phyloP scores from a whole-genome alignment of 2,888 invertebrate genomes.

The Ochropleura plecta region DNA sequence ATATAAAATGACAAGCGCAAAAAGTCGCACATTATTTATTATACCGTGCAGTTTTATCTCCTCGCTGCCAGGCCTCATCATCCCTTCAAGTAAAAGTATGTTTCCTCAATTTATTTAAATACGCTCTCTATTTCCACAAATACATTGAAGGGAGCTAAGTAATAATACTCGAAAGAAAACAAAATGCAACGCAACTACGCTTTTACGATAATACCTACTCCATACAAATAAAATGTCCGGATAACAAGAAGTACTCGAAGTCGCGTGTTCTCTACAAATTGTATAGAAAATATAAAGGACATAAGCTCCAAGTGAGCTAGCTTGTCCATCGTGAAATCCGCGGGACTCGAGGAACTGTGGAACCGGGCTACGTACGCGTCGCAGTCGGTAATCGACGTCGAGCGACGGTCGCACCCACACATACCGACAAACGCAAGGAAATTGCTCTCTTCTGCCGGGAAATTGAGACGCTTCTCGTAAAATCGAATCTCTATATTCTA shows the following conservation, averaged over 20 bases:
- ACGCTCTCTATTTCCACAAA: slow-evolving; percentile 7
- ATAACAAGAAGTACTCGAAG: slow-evolving; percentile 55
- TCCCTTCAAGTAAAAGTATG: slow-evolving; percentile 24
- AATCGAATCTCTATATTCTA: slow-evolving; percentile 75
- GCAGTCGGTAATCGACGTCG: slow-evolving; percentile 55
- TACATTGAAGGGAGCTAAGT: slow-evolving; percentile 23
- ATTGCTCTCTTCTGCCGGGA: slow-evolving; percentile 83
- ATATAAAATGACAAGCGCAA: slow-evolving; percentile 21
- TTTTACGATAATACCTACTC: slow-evolving; percentile 51
- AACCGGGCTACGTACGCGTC: slow-evolving; percentile 23
- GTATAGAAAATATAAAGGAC: slow-evolving; percentile 56
- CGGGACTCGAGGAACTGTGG: slow-evolving; percentile 41
- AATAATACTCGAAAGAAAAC: slow-evolving; percentile 34
- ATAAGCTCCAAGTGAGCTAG: slow-evolving; percentile 51
- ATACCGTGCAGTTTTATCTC: slow-evolving; percentile 39
- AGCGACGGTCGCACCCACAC: slow-evolving; percentile 53
- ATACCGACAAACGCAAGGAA: slow-evolving; percentile 84
- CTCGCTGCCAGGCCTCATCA: slow-evolving; percentile 31
- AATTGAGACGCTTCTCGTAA: slow-evolving; percentile 84
- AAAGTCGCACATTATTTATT: slow-evolving; percentile 34
- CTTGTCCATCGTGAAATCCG: slow-evolving; percentile 57
- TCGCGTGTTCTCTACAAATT: slow-evolving; percentile 47
- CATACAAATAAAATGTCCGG: slow-evolving; percentile 57
- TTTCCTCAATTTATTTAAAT: not conserved
- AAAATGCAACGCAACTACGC: slow-evolving; percentile 46